Base-by-base conservation (phyloP, 2,113 vertebrate species). In the Gnathonemus longibarbis region DNA sequence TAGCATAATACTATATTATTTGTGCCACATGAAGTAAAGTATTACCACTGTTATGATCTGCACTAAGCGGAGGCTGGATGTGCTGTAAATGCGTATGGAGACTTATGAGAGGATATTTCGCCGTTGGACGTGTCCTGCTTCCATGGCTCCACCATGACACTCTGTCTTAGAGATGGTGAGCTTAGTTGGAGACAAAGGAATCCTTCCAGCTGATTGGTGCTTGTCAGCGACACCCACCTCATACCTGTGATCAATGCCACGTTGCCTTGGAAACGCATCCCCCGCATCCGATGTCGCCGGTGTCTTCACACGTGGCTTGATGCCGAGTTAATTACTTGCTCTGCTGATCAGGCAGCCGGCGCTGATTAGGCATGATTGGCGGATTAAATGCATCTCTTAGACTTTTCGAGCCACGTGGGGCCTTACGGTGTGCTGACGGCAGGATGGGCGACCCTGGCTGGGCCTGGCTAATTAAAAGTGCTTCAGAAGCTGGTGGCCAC, bases 311-410 rank as follows among this genome's bases (percentile, higher is more conserved):
- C 1, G 88, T 48, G 27, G 88, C 46, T 80, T 21, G 27, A 89
- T 80, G 88, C 49, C 27, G 7, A 42, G 48, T 89, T 89, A 89
- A 89, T 89, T 89, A 80, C 50, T 89, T 49, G 74, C 48, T 77
- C 46, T 31, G 50, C 42, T 52, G 45, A 39, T 89, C 88, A 49
- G 66, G 88, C 88, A 74, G 66, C 27, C 70, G 1, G 88, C 4
- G 48, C 88, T 80, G 88, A 80, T 89, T 89, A 52, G 24, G 46
- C 5, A 17, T 80, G 88, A 89, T 58, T 89, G 70, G 35, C 49
- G 39, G 88, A 89, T 35, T 48, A 83, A 83, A 89, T 5, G 27
- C 70, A 31, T 89, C 62, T 31, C 27, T 49, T 1, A 87, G 49
- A 49, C 53, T 58, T 8, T 27, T 5, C 10, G 5, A 21, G 70